phyloP scores from a whole-genome alignment of 2,113 vertebrate species.

The Lagopus muta region DNA sequence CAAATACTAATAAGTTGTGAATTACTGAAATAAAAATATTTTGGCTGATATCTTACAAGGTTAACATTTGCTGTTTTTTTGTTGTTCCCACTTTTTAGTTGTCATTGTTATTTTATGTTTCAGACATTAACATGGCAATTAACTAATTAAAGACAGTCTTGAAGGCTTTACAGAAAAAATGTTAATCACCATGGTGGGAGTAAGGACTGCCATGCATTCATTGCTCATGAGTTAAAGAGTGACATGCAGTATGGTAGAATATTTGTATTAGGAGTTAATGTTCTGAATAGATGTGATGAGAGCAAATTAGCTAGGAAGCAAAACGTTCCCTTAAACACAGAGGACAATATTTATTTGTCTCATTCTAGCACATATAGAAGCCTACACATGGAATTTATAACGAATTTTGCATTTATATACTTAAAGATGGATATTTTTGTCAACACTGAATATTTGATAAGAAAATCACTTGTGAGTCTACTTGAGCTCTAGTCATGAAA shows the following conservation, averaged over 20 bases:
- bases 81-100: neutral
- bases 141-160: neutral
- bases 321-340: neutral
- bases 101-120: neutral
- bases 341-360: neutral
- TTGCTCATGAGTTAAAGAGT: neutral
- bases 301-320: neutral
- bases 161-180: neutral
- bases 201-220: fast-evolving
- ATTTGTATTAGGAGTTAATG: neutral
- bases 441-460: neutral
- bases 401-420: neutral
- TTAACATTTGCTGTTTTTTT: neutral
- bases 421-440: neutral
- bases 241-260: neutral
- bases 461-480: neutral
- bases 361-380: neutral
- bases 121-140: neutral
- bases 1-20: neutral
- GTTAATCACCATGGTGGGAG: neutral
- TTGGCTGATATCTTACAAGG: neutral
- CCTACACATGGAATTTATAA: neutral
- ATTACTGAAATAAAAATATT: neutral
- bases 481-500: neutral
- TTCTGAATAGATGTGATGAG: neutral